These are phyloP conservation scores for Ylistrum balloti DNA, from an alignment of 1,140 invertebrate species.

Conservation along the genomic window DNA sequence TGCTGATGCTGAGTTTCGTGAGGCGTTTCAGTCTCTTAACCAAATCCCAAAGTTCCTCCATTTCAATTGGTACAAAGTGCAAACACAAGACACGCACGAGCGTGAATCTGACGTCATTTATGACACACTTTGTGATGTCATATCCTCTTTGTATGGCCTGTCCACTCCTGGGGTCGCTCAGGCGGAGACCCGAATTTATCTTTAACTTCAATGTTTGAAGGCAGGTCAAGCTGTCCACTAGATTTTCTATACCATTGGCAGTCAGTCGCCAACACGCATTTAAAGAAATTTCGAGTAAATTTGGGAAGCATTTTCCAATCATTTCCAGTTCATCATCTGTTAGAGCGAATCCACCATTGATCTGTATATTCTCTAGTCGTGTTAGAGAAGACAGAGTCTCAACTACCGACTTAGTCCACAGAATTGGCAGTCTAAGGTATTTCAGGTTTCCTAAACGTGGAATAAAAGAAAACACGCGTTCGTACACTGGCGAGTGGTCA, in stretches of 20 bases:
- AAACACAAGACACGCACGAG: conserved; percentile 74
- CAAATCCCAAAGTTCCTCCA: conserved; percentile 77
- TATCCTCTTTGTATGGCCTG: conserved; percentile 72
- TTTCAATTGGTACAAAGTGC: conserved; percentile 77
- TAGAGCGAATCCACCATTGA: conserved; percentile 76
- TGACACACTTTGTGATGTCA: conserved; percentile 61
- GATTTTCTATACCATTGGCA: conserved; percentile 61
- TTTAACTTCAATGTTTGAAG: conserved; percentile 75
- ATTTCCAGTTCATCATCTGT: conserved; percentile 70
- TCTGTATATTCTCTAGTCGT: conserved; percentile 72
- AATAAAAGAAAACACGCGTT: conserved; percentile 74
- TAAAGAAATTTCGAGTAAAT: conserved; percentile 71
- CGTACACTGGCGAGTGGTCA: conserved; percentile 76
- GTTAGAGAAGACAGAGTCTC: conserved; percentile 66
- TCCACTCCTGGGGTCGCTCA: conserved; percentile 74
- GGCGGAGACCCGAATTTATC: conserved; percentile 74
- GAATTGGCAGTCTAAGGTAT: conserved; percentile 73
- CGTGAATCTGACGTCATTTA: background rate
- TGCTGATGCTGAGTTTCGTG: conserved; percentile 77
- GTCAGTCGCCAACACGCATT: conserved; percentile 79
- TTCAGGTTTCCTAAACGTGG: conserved; percentile 70
- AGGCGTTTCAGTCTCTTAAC: conserved; percentile 70
- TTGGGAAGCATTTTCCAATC: conserved; percentile 70
- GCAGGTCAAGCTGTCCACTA: conserved; percentile 64
- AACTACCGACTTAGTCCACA: conserved; percentile 75